Conservation (phyloP, 2,797 vertebrate genomes). For the Cercopithecus neglectus region DNA sequence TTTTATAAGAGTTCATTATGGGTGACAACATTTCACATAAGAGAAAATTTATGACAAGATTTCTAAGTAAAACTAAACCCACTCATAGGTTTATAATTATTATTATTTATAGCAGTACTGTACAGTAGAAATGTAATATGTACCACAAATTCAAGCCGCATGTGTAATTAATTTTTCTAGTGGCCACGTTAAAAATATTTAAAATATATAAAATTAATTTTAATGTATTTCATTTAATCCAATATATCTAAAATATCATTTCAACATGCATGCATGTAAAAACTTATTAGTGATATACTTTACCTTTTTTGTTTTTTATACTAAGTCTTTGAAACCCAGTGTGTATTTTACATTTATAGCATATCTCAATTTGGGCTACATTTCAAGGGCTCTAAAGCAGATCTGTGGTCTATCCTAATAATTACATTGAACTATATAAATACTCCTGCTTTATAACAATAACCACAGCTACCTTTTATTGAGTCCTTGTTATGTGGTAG, state of each 20-base stretch:
- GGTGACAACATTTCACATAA: neutral
- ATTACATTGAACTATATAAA: neutral
- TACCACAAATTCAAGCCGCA: neutral
- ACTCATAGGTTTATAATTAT: neutral
- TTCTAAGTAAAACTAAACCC: neutral
- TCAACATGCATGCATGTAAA: neutral
- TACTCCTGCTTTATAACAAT: neutral
- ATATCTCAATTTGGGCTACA: neutral
- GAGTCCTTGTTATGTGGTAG: neutral
- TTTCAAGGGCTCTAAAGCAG: neutral
- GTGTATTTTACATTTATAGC: neutral
- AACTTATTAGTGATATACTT: neutral
- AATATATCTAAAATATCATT: slow-evolving; percentile 6
- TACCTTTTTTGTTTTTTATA: neutral
- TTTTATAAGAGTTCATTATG: neutral
- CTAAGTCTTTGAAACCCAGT: neutral
- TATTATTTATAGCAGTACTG: neutral
- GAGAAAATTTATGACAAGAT: neutral
- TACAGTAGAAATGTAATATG: neutral
- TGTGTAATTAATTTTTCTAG: neutral
- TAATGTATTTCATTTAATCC: neutral
- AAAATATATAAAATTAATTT: neutral
- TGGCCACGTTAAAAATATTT: neutral
- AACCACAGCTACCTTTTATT: neutral
- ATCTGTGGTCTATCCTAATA: neutral